Conservation (phyloP, 2,888 invertebrate species). For the Prionchulus punctatus region DNA sequence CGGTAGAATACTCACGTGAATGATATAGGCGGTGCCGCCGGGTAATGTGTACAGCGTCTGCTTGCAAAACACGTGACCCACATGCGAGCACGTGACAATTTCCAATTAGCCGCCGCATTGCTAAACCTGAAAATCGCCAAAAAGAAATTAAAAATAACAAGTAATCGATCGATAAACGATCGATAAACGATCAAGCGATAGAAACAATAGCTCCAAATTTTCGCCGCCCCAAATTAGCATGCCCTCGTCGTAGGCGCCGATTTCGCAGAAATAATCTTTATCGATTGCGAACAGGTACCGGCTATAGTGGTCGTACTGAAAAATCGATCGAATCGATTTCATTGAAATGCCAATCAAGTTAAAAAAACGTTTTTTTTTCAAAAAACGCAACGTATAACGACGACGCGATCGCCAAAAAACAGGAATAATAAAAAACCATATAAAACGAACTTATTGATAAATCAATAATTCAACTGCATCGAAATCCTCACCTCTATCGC, state of each 20-base stretch:
- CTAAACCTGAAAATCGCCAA: conserved; percentile 66
- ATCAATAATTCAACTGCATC: conserved; percentile 1
- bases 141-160: neutral
- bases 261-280: conserved; percentile 87
- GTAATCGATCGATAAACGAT: neutral
- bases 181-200: neutral
- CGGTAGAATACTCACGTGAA: too few species aligned
- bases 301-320: conserved; percentile 85
- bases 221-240: conserved; percentile 99
- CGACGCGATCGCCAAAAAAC: neutral
- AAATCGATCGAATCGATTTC: conserved; percentile 10
- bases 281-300: conserved; percentile 77
- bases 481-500: conserved; percentile 18
- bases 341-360: neutral
- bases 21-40: conserved; percentile 64
- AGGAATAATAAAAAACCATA: neutral
- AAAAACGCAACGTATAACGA: neutral
- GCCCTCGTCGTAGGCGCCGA: conserved; percentile 92
- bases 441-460: neutral
- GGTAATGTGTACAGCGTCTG: conserved; percentile 97
- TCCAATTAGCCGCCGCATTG: conserved; percentile 87
- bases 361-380: neutral
- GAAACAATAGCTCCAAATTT: conserved; percentile 80
- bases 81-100: conserved; percentile 84
- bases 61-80: conserved; percentile 92